A percentile compares a stretch with the other conserved stretches of the same genome.
Evolutionary conservation across 2,113 vertebrate genomes (phyloP).

Genomic region (Rhea americana): DNA sequence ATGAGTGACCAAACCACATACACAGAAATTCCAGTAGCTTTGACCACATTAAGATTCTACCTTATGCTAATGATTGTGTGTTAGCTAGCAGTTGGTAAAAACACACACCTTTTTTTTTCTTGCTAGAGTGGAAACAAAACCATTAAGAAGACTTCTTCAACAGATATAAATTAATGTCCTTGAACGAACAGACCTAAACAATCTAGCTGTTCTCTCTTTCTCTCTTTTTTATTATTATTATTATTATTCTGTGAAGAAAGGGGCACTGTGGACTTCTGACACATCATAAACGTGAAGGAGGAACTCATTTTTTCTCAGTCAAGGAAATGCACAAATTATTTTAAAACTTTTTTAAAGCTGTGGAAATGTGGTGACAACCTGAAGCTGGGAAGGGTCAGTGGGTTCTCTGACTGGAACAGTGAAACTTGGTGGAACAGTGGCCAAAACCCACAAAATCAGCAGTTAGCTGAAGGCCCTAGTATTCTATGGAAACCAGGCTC

Average conservation of each 20-base stretch:
- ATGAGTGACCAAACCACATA: constrained; percentile 12
- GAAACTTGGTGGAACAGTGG: neutral
- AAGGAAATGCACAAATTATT: constrained; percentile 30
- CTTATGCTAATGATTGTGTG: neutral
- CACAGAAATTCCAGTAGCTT: constrained; percentile 17
- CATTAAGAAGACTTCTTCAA: neutral
- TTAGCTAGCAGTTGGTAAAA: neutral
- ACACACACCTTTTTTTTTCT: neutral
- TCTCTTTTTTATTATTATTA: neutral
- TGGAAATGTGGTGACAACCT: neutral
- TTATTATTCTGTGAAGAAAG: neutral
- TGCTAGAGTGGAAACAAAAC: neutral
- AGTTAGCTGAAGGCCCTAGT: neutral
- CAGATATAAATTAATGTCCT: neutral
- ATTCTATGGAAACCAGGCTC: constrained; percentile 5
- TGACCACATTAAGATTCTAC: constrained; percentile 20
- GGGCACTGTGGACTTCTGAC: neutral
- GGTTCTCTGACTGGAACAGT: neutral
- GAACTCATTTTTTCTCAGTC: neutral
- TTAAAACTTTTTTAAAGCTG: neutral
- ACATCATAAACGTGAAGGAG: neutral
- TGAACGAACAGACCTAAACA: neutral
- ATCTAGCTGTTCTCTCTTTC: neutral
- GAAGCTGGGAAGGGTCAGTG: neutral
- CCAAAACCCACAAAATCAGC: neutral